Conservation (phyloP, 2,113 vertebrate species). For the Meriones unguiculatus region DNA sequence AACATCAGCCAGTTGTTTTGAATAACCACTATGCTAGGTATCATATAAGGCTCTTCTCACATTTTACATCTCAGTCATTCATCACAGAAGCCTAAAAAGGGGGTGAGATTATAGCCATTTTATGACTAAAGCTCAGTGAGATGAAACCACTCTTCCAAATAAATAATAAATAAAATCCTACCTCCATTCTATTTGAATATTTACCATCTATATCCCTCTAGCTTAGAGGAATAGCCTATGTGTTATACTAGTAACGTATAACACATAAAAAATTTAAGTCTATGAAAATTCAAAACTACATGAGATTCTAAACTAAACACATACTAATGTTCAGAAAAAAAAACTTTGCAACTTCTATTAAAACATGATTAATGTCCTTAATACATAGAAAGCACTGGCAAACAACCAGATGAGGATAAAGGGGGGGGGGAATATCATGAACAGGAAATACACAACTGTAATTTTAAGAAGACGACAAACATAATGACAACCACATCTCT, state of each 20-base stretch:
- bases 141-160: slow-evolving; percentile 3
- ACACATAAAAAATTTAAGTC: not conserved
- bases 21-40: not conserved
- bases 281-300: not conserved
- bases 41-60: not conserved
- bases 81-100: not conserved
- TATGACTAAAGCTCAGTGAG: not conserved
- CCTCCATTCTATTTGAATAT: not conserved
- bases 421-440: not conserved
- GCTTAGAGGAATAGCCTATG: not conserved
- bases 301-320: not conserved
- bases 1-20: not conserved
- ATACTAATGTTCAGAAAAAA: not conserved
- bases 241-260: not conserved
- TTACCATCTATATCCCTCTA: not conserved
- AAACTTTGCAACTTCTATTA: not conserved
- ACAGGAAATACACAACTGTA: not conserved
- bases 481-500: not conserved
- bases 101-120: not conserved
- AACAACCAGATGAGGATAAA: not conserved
- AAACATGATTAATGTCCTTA: not conserved
- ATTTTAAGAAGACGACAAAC: slow-evolving; percentile 9
- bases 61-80: not conserved
- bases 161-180: slow-evolving; percentile 34
- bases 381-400: not conserved